Percentiles rank a stretch among this genome's conserved stretches.
phyloP scores from a whole-genome alignment of 2,797 vertebrate genomes.

The Takifugu ocellatus region DNA sequence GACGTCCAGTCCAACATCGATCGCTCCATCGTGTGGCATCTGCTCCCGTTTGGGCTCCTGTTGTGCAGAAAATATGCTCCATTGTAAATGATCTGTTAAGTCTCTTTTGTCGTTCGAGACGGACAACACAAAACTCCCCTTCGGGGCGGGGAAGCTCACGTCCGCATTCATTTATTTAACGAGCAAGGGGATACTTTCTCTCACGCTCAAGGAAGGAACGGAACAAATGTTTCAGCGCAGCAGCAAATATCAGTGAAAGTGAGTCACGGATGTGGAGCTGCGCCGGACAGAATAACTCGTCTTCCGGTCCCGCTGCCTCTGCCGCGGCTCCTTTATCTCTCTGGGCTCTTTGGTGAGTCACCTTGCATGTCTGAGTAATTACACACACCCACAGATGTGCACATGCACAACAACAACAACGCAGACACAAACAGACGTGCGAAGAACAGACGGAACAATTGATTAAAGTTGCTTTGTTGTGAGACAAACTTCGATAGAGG shows the following conservation, averaged over 20 bases:
- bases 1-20: too few relatives aligned
- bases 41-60: too few relatives aligned
- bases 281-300: constrained; percentile 2
- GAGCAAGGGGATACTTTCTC: too few relatives aligned
- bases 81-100: too few relatives aligned
- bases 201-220: background rate
- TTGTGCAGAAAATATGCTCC: too few relatives aligned
- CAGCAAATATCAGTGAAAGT: background rate
- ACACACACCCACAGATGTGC: constrained; percentile 38
- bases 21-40: too few relatives aligned
- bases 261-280: background rate
- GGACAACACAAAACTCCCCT: too few relatives aligned
- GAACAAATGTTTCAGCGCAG: background rate
- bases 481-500: too few relatives aligned
- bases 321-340: constrained; percentile 64
- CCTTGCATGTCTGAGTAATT: constrained; percentile 60
- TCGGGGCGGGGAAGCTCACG: too few relatives aligned
- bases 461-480: background rate
- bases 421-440: constrained; percentile 36
- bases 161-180: too few relatives aligned
- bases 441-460: background rate
- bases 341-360: constrained; percentile 59
- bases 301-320: constrained; percentile 24
- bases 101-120: too few relatives aligned
- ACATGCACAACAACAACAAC: constrained; percentile 30